A percentile compares a stretch with the other conserved stretches of the same genome.
Conservation (phyloP, 1,140 invertebrate genomes). For the Polyergus mexicanus region DNA sequence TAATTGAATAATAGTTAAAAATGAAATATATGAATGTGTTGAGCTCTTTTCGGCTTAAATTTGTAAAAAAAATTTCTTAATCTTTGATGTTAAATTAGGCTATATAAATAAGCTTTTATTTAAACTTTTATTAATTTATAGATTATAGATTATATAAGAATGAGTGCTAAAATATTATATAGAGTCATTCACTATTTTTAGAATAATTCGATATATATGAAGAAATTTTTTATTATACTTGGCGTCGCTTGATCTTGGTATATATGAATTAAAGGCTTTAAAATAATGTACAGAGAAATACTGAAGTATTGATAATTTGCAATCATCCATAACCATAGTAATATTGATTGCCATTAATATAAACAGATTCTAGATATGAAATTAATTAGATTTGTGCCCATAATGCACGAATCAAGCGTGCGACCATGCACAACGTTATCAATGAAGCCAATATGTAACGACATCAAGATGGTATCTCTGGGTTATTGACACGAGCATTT, state of each 20-base stretch:
- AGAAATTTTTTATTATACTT: too few species aligned
- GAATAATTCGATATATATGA: not conserved
- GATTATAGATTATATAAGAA: not conserved
- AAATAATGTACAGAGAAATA: not conserved
- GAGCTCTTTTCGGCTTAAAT: not conserved
- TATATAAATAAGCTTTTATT: not conserved
- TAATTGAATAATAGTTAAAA: constrained; percentile 26
- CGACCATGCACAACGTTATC: constrained; percentile 56
- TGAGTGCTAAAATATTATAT: not conserved
- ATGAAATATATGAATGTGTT: not conserved
- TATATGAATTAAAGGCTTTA: not conserved
- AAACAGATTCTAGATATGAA: constrained; percentile 49
- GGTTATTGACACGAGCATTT: constrained; percentile 69
- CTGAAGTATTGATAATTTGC: not conserved
- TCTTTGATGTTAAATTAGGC: not conserved
- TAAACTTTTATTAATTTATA: not conserved
- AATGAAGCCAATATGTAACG: constrained; percentile 60
- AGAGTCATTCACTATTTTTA: not conserved
- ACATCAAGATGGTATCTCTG: constrained; percentile 66
- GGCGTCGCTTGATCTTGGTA: too few species aligned
- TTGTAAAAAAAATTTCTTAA: not conserved
- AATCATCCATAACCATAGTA: not conserved
- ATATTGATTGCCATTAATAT: constrained; percentile 22
- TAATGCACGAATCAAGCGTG: constrained; percentile 23
- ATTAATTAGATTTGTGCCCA: constrained; percentile 48